These are phyloP conservation scores for Anadara kagoshimensis DNA, from an alignment of 1,140 invertebrate species.

Conservation along the genomic window DNA sequence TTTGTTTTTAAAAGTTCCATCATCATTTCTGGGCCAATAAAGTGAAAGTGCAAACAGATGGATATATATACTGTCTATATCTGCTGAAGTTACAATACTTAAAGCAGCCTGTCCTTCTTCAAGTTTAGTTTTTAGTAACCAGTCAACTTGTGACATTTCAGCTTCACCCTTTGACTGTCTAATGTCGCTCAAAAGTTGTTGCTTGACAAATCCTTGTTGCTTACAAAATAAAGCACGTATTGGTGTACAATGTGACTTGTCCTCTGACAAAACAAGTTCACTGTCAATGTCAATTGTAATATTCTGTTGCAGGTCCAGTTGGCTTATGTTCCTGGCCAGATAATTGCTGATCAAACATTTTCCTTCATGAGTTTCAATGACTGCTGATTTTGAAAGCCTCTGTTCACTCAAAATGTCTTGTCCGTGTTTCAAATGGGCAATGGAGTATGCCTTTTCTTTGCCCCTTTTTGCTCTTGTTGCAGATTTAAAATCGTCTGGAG, in stretches of 20 bases:
- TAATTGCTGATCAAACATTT: constrained; percentile 18
- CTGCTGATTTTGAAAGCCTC: not conserved
- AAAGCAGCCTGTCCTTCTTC: not conserved
- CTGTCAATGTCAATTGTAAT: constrained; percentile 18
- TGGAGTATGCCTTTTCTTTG: not conserved
- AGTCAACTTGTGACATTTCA: constrained; percentile 7
- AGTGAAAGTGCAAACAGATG: constrained; percentile 3
- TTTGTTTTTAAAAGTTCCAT: constrained; percentile 6
- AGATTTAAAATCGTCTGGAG: constrained; percentile 20
- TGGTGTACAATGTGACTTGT: not conserved
- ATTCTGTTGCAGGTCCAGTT: not conserved
- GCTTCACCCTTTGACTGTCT: constrained; percentile 7
- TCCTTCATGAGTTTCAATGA: constrained; percentile 1
- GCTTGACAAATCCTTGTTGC: not conserved
- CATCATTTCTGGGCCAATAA: constrained; percentile 3
- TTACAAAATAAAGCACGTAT: not conserved
- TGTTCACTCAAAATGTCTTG: not conserved
- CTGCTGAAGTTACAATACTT: constrained; percentile 4
- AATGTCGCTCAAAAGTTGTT: not conserved
- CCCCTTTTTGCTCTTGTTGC: not conserved
- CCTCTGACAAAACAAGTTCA: not conserved
- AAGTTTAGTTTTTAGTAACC: not conserved
- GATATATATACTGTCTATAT: constrained; percentile 10
- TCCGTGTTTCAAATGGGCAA: constrained; percentile 8
- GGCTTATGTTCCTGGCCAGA: not conserved